Evolutionary conservation across 2,113 vertebrate genomes (phyloP), one percentile per base, ranked within the genome.

Genomic region (Phoxinus phoxinus): DNA sequence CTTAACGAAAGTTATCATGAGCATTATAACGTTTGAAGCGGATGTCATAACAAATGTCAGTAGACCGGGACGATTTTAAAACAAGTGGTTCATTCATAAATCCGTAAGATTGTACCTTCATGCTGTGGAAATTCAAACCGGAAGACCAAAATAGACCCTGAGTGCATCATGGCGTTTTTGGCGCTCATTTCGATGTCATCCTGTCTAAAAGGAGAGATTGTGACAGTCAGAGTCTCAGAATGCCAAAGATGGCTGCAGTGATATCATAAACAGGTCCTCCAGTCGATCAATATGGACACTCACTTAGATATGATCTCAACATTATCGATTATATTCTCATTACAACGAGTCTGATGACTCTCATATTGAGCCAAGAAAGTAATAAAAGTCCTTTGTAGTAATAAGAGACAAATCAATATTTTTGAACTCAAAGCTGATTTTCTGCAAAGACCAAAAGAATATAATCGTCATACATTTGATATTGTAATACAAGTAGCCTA

Each of bases 231-330:
- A 63, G 23, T 51, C 61, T 69, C 63, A 67, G 46, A 69, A 69
- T 15, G 11, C 15, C n/a, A 81, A 32, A 81, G 17, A 30, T 51
- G 80, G 1, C 61, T 35, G 30, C 5, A 7, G n/a, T 51, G 79
- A 81, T n/a, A 23, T 81, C 80, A 81, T 48, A 35, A 32, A 69
- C 41, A 80, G 27, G 13, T 58, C 58, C 13, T 44, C 8, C 3
- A 44, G 59, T 48, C 61, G 30, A 81, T 81, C 79, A 67, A 51
- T 51, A 48, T 44, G 35, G 37, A 30, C 41, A 81, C 46, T 48
- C 41, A 67, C 25, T 44, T 48, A 67, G 37, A 67, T 32, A 30
- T 67, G 79, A 81, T 48, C 61, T 81, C 27, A 65, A 8, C 41
- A 30, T 35, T 69, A 81, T 69, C 44, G 44, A 51, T 69, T 46